Evolutionary conservation across 2,113 vertebrate genomes (phyloP), one percentile per base, ranked within the genome.

Genomic region (Labeo catla): DNA sequence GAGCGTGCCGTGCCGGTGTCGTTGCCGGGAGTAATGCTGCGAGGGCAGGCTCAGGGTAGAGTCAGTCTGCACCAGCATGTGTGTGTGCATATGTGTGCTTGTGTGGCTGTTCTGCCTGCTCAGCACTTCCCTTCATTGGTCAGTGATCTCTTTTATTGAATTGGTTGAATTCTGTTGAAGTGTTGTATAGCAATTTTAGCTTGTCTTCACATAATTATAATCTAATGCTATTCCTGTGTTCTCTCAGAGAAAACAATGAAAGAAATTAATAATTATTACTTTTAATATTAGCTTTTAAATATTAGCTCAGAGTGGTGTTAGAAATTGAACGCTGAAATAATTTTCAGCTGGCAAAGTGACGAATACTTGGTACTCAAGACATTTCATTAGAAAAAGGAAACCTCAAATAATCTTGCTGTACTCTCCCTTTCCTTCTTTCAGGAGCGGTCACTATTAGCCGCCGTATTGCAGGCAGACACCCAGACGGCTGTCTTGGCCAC

Each of bases 61-160:
- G 90, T 97, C 91, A 95, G 96, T 34, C 92, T 99, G 47, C 97
- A 99, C 88, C 95, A 96, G 65, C 95, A 98, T 1, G 86, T 97
- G 28, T 99, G 97, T 82, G 93, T 97, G 84, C 96, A 96, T 6
- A 91, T 99, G 57, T 98, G 97, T 86, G 91, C 95, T 65, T 97
- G 94, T 76, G 95, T 98, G 77, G 94, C 96, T 86, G 93, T 94
- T 0, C 94, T 96, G 23, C 94, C 95, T 1, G 92, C 95, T 7
- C 91, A 89, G 0, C 91, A 95, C 72, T 97, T 99, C 66, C 89
- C 95, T 23, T 86, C 92, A 34, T 90, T 99, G 97, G 98, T 99
- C 88, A 96, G 96, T 68, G 59, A 15, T n/a, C 36, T 45, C 21
- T 15, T 77, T 76, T 59, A 21, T 59, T 80, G 12, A 36, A 83